Conservation (phyloP, 2,888 invertebrate genomes). For the Sclerodermus sp. region DNA sequence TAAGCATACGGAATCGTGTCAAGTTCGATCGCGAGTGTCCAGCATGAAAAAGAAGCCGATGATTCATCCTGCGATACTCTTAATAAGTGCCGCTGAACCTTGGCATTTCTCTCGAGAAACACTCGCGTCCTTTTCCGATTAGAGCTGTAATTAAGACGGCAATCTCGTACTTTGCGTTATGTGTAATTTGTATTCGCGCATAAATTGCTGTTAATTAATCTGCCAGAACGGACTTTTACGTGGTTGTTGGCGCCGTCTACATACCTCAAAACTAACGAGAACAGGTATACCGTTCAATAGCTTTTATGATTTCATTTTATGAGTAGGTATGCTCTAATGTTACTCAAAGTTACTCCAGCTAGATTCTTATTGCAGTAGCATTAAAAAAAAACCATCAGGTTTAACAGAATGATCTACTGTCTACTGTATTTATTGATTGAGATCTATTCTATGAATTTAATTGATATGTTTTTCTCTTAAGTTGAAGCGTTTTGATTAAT, state of each 20-base stretch:
- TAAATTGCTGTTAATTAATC: not conserved
- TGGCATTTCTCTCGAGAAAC: conserved; percentile 1
- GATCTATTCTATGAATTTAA: too few species aligned
- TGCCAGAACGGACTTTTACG: conserved; percentile 1
- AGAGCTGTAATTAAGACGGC: not conserved
- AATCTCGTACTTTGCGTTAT: not conserved
- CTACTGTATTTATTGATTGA: too few species aligned
- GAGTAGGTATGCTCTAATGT: too few species aligned
- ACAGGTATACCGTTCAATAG: not conserved
- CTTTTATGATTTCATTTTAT: too few species aligned
- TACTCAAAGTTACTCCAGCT: too few species aligned
- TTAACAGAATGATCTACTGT: too few species aligned
- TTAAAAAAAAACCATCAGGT: too few species aligned
- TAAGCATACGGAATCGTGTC: conserved; percentile 11
- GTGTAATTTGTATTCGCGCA: not conserved
- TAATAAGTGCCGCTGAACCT: not conserved
- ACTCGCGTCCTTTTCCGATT: conserved; percentile 1
- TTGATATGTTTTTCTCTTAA: too few species aligned
- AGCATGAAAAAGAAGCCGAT: conserved; percentile 9
- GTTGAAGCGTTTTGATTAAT: too few species aligned
- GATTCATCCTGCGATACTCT: conserved; percentile 12
- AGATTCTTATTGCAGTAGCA: too few species aligned
- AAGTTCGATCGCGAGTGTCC: conserved; percentile 11
- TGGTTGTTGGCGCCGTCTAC: conserved; percentile 3
- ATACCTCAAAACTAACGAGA: not conserved